phyloP scores from a whole-genome alignment of 1,140 invertebrate species.

The Lucilia sericata region DNA sequence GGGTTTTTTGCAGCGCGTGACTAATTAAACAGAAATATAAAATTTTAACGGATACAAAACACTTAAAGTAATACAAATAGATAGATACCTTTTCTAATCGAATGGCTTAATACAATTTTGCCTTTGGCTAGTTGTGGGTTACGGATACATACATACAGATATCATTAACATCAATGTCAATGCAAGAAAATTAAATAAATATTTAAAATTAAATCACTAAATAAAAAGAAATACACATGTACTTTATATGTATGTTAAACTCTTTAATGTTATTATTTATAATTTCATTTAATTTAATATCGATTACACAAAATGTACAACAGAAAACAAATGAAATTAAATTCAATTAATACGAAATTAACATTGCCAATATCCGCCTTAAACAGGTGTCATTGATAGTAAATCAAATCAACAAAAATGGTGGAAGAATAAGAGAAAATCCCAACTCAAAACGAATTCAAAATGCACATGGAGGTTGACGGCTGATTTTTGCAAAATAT shows the following conservation, averaged over 20 bases:
- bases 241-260: too few relatives aligned
- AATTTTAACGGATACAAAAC: not conserved
- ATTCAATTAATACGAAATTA: not conserved
- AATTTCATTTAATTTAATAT: too few relatives aligned
- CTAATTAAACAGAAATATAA: not conserved
- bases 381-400: conserved; percentile 15
- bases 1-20: not conserved
- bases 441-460: not conserved
- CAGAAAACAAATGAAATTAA: not conserved
- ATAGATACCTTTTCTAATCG: not conserved
- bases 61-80: not conserved
- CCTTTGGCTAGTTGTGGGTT: not conserved
- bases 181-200: not conserved
- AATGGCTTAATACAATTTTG: not conserved
- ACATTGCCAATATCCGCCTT: conserved; percentile 20
- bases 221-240: too few relatives aligned
- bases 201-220: too few relatives aligned
- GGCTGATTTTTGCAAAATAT: not conserved
- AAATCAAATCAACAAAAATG: not conserved
- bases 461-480: conserved; percentile 1
- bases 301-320: not conserved
- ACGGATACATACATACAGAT: not conserved
- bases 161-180: not conserved
- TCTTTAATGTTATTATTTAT: too few relatives aligned
- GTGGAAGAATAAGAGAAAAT: not conserved